Conservation (phyloP, 2,888 invertebrate genomes). For the Chrysodeixis includens region DNA sequence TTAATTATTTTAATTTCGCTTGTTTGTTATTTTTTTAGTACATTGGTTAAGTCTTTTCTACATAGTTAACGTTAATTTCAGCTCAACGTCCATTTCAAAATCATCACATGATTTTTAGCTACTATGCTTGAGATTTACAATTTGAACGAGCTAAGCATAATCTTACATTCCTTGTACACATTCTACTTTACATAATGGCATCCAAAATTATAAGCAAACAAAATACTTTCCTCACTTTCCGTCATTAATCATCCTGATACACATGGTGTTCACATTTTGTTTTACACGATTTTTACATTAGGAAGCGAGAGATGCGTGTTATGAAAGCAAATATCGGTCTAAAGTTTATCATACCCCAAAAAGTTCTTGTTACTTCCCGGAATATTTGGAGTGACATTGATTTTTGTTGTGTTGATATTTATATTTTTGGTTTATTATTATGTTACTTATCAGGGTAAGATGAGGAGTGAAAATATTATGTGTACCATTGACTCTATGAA, state of each 20-base stretch:
- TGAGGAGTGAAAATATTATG: no score
- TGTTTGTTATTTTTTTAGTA: not conserved
- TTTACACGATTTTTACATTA: conserved; percentile 6
- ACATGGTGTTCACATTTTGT: not conserved
- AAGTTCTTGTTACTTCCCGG: not conserved
- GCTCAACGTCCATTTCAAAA: no score
- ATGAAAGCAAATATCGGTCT: conserved; percentile 2
- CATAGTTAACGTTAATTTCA: no score
- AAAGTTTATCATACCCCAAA: not conserved
- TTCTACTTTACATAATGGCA: not conserved
- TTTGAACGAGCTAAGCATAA: no score
- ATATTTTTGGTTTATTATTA: not conserved
- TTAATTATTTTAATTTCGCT: not conserved
- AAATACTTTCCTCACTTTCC: not conserved
- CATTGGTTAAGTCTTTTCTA: not conserved
- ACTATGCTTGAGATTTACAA: no score
- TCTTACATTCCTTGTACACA: not conserved
- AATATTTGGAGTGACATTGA: not conserved
- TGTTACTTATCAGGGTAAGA: no score
- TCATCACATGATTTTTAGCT: no score
- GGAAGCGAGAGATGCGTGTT: not conserved
- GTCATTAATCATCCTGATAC: not conserved
- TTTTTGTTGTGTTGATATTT: not conserved
- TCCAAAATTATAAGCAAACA: not conserved
- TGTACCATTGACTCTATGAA: no score